Percentiles rank a stretch among this genome's conserved stretches.
phyloP scores from a whole-genome alignment of 2,888 invertebrate genomes.

The Eupeodes luniger region DNA sequence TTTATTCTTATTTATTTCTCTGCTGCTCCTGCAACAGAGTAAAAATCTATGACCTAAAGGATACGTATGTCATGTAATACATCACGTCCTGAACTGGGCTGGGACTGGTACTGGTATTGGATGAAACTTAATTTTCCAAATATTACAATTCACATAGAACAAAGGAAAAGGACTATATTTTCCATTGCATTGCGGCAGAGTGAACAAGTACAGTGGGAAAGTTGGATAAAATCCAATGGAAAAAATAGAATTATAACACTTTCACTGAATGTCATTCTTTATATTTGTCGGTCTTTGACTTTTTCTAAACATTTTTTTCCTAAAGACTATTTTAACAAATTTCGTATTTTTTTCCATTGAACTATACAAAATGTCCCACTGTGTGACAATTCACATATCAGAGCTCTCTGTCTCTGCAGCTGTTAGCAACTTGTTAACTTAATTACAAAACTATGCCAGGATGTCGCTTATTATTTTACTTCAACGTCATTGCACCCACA shows the following conservation, averaged over 20 bases:
- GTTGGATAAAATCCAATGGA: too few relatives aligned
- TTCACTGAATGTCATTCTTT: too few relatives aligned
- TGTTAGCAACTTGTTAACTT: constrained; percentile 73
- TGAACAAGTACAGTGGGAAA: neutral
- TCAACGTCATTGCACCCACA: constrained; percentile 47
- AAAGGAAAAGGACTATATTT: constrained; percentile 3
- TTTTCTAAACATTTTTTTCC: too few relatives aligned
- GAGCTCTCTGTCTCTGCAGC: constrained; percentile 30
- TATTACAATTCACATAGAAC: constrained; percentile 8
- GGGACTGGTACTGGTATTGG: neutral
- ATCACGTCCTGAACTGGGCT: constrained; percentile 21
- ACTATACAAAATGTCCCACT: neutral
- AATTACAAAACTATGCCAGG: constrained; percentile 69
- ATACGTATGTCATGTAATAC: neutral
- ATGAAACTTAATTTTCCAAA: constrained; percentile 61
- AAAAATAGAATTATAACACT: too few relatives aligned
- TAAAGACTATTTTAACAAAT: too few relatives aligned
- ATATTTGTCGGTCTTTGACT: too few relatives aligned
- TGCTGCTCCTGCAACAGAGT: neutral
- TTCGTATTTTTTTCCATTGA: neutral
- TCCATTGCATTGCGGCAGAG: neutral
- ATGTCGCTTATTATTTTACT: constrained; percentile 72
- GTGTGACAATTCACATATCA: neutral
- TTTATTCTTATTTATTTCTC: constrained; percentile 9
- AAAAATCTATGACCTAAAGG: neutral